A percentile compares a stretch with the other conserved stretches of the same genome.
Evolutionary conservation across 2,113 vertebrate species (phyloP).

Genomic region (Colinus virginianus): DNA sequence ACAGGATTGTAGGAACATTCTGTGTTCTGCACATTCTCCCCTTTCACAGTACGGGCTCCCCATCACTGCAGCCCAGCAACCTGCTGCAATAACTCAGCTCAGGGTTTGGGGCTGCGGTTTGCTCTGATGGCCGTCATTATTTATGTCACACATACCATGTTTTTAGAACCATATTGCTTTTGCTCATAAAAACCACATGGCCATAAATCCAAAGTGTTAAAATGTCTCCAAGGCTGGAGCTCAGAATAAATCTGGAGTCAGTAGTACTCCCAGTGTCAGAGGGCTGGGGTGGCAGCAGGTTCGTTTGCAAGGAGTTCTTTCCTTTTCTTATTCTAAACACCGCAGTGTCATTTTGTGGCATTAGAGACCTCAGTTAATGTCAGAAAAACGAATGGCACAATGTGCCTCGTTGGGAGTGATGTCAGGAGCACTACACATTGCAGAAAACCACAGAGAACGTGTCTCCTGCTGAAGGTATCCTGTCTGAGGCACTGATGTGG

Average conservation of each 20-base stretch:
- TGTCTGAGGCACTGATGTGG: neutral
- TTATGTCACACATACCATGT: slow-evolving; percentile 60
- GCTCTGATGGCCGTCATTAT: slow-evolving; percentile 50
- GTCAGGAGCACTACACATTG: neutral
- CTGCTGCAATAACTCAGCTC: slow-evolving; percentile 38
- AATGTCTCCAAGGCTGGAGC: slow-evolving; percentile 48
- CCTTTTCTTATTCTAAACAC: slow-evolving; percentile 15
- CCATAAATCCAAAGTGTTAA: slow-evolving; percentile 71
- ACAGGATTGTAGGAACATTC: slow-evolving; percentile 18
- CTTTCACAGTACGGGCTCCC: slow-evolving; percentile 1
- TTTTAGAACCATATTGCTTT: slow-evolving; percentile 60
- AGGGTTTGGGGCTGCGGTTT: slow-evolving; percentile 55
- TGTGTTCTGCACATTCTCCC: neutral
- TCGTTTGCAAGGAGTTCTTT: slow-evolving; percentile 25
- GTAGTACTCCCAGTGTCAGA: slow-evolving; percentile 17
- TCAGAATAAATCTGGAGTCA: slow-evolving; percentile 57
- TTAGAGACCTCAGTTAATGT: slow-evolving; percentile 17
- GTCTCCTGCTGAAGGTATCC: neutral
- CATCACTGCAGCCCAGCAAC: slow-evolving; percentile 2
- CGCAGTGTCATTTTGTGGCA: neutral
- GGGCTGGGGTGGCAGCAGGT: slow-evolving; percentile 30
- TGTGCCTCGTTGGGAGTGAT: slow-evolving; percentile 3
- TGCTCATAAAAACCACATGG: slow-evolving; percentile 64
- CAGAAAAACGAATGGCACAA: slow-evolving; percentile 12
- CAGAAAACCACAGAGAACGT: slow-evolving; percentile 2